Evolutionary conservation across 2,113 vertebrate genomes (phyloP).

Genomic region (Spea bombifrons): DNA sequence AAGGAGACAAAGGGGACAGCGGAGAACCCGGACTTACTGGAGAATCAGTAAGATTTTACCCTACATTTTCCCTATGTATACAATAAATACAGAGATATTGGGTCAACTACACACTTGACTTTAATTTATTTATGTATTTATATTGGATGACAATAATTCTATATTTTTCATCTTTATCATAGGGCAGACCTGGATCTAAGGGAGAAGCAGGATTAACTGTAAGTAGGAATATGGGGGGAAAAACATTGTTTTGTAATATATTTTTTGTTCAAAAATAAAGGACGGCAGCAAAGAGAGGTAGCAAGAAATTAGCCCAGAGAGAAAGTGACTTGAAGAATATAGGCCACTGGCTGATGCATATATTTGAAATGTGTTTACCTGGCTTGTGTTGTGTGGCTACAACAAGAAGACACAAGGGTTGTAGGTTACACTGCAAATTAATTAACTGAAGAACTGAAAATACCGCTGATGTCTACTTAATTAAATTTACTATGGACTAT

Average conservation of each 20-base stretch:
- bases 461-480: too few species aligned
- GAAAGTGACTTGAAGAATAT: too few species aligned
- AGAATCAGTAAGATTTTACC: conserved; percentile 66
- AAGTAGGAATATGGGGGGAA: conserved; percentile 49
- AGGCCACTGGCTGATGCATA: too few species aligned
- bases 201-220: conserved; percentile 83
- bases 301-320: too few species aligned
- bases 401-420: too few species aligned
- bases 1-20: conserved; percentile 75
- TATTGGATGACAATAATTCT: neutral
- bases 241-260: neutral
- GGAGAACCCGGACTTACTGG: conserved; percentile 78
- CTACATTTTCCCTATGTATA: neutral
- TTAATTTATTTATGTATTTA: neutral
- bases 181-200: conserved; percentile 76
- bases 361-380: too few species aligned
- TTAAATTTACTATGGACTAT: too few species aligned
- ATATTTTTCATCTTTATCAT: conserved; percentile 41
- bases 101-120: neutral
- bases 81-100: neutral
- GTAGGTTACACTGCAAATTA: too few species aligned
- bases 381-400: too few species aligned
- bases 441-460: too few species aligned
- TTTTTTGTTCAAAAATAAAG: too few species aligned
- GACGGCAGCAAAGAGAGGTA: too few species aligned